Base-by-base conservation (phyloP, 2,888 invertebrate species). In the Isotomurus palustris region DNA sequence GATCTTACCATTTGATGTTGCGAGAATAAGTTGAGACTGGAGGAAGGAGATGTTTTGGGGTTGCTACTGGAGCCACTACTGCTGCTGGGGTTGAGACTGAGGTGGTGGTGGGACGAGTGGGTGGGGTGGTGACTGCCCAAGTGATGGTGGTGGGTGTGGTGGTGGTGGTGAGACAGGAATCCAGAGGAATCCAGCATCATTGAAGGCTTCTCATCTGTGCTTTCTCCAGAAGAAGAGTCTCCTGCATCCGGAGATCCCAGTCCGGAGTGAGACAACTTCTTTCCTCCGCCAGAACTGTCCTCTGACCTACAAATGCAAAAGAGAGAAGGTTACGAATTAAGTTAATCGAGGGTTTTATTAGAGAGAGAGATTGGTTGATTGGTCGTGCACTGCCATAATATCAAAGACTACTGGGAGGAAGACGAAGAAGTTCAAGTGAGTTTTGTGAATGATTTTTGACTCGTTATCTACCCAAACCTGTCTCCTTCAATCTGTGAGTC, bases 221-320 rank as follows among this genome's bases (percentile, higher is more conserved):
- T 67, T 66, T 70, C 68, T 59, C 63, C 67, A 60, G 68, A 68
- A 62, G 67, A 67, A 22, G 68, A 69, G 53, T 70, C 70, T 14
- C 65, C 67, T n/a, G n/a, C n/a, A 47, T 67, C 70, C 19, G 70
- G 68, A 55, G 70, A 70, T 14, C 68, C 70, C 24, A 67, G 50
- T 45, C 68, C 70, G 45, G 67, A 65, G 47, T 66, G 65, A 32
- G 58, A 47, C 52, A 67, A 58, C 57, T 70, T 70, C 47, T 70
- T 70, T 21, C 67, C 67, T 53, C 62, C 66, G 53, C 60, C 58
- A n/a, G n/a, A n/a, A 21, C 70, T 68, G 58, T 70, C 70, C 41
- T 70, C 70, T 53, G 68, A 63, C 53, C 70, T 70, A 55, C n/a
- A 60, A 60, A 51, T 53, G n/a, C n/a, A 49, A 48, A 29, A 48